Percentiles rank a stretch among this genome's conserved stretches.
Conservation (phyloP, 1,140 invertebrate species). For the Solen grandis region DNA sequence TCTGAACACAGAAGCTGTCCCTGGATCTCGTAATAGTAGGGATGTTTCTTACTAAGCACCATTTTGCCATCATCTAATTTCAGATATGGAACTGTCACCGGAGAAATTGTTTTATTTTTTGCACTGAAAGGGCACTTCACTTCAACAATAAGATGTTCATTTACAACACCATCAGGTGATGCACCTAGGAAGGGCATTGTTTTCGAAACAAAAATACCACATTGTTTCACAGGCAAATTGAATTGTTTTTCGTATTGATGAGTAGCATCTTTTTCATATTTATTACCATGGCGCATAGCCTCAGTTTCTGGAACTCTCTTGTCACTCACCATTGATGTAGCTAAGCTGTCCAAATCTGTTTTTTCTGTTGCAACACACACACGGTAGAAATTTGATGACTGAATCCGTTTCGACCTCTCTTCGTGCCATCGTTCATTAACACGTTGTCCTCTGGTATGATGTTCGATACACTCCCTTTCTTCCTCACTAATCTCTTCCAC, state of each 20-base stretch:
- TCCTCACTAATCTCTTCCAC: not conserved
- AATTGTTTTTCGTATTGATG: not conserved
- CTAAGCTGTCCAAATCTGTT: slow-evolving; percentile 1
- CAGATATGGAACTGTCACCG: slow-evolving; percentile 22
- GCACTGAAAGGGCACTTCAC: slow-evolving; percentile 36
- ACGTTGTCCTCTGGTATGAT: not conserved
- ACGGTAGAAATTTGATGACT: not conserved
- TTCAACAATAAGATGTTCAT: slow-evolving; percentile 6
- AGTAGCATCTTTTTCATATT: slow-evolving; percentile 6
- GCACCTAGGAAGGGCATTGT: slow-evolving; percentile 15
- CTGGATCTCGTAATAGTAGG: slow-evolving; percentile 62
- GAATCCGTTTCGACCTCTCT: not conserved
- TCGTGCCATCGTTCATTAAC: slow-evolving; percentile 1
- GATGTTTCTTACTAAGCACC: slow-evolving; percentile 42
- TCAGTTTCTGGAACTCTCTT: not conserved
- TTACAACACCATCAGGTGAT: slow-evolving; percentile 23
- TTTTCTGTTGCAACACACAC: not conserved
- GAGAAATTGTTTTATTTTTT: slow-evolving; percentile 10
- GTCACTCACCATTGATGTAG: not conserved
- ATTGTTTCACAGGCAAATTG: not conserved
- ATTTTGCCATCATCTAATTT: slow-evolving; percentile 7
- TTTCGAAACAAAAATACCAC: slow-evolving; percentile 34
- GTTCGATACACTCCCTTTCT: not conserved
- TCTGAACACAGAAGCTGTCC: slow-evolving; percentile 57
- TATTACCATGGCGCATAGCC: slow-evolving; percentile 7